Evolutionary conservation across 2,113 vertebrate genomes (phyloP), one percentile per base, ranked within the genome.

Genomic region (Centrocercus urophasianus): DNA sequence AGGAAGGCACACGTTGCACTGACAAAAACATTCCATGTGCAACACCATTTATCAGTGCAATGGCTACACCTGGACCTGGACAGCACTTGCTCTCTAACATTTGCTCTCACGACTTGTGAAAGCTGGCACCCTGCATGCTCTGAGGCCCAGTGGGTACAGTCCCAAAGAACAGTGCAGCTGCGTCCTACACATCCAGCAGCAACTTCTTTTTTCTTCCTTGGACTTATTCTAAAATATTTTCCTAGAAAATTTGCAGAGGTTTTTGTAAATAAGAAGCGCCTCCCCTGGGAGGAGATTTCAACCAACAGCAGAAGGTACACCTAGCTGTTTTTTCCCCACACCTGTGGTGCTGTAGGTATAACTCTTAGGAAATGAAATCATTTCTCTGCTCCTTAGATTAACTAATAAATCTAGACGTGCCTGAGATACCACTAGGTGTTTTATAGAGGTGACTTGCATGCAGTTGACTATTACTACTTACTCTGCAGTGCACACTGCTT

Each of bases 401-500:
- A 60, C 22, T 42, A 75, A n/a, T 54, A 93, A 48, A 92, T 83
- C 48, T 7, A 14, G 5, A 75, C 43, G 78, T 4, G 66, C 42
- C 67, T 82, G 72, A 71, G 69, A 28, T 36, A 83, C 5, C 16
- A 47, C 77, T 4, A 75, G 25, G 22, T 38, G 38, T n/a, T 54
- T 63, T 13, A 59, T 3, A 64, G 30, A 82, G 56, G 2, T 2
- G 20, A 66, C 20, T 7, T n/a, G 63, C 36, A 43, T 11, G 54
- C 19, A 67, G 32, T 19, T 83, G 72, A 24, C 75, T 84, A 3
- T 79, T 78, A 17, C 92, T 69, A 83, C 89, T 96, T 90, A 90
- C 93, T 95, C 79, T 85, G 74, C 84, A 86, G 67, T 36, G 25
- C 73, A 54, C 32, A 73, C 67, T 96, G 67, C 43, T 73, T 64